Conservation (phyloP, 2,888 invertebrate species). For the Troides helena region DNA sequence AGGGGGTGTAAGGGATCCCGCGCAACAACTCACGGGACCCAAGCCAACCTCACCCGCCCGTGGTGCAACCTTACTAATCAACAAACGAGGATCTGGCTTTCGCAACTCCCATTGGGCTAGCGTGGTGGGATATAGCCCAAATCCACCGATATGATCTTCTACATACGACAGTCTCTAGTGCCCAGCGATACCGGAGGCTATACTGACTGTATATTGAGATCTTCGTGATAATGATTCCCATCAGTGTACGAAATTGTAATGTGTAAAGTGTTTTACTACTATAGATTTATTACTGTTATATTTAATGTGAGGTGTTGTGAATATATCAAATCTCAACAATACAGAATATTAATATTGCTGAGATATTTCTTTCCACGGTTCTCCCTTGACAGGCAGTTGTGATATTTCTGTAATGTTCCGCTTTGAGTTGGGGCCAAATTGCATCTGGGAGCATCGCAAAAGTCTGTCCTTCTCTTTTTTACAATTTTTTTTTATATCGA, state of each 20-base stretch:
- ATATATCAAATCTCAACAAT: neutral
- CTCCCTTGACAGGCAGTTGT: conserved; percentile 10
- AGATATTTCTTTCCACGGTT: neutral
- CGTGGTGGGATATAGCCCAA: too few species aligned
- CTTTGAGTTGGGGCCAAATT: conserved; percentile 26
- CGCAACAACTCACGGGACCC: too few species aligned
- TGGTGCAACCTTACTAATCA: too few species aligned
- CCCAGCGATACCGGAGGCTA: too few species aligned
- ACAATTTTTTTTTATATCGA: conserved; percentile 1
- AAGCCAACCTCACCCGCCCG: too few species aligned
- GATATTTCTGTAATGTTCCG: conserved; percentile 18
- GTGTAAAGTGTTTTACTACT: neutral
- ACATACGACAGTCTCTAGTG: too few species aligned
- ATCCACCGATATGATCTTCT: too few species aligned
- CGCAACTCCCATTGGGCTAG: too few species aligned
- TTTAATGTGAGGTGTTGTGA: neutral
- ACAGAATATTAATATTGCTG: neutral
- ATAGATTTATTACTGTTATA: neutral
- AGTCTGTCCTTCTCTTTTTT: neutral
- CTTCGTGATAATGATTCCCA: too few species aligned
- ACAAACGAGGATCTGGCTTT: too few species aligned
- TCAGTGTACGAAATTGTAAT: neutral
- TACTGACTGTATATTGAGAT: too few species aligned
- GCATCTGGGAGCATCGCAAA: conserved; percentile 11
- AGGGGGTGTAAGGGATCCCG: too few species aligned